Percentiles rank a stretch among this genome's conserved stretches.
Evolutionary conservation across 1,140 invertebrate genomes (phyloP).

Genomic region (Cydia amplana): DNA sequence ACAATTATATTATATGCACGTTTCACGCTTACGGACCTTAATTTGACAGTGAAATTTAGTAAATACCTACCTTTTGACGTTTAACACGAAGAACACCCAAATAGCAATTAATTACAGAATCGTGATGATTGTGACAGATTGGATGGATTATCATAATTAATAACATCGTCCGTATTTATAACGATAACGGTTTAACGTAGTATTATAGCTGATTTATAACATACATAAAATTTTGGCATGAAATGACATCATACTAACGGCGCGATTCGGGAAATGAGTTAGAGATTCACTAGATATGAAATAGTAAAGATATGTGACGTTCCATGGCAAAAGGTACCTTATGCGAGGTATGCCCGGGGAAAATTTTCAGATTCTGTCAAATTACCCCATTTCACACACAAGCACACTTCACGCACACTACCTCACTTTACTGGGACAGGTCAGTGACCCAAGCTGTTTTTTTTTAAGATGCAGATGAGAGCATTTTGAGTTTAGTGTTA

Average conservation of each 20-base stretch:
- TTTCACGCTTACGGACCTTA: not conserved
- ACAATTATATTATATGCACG: not conserved
- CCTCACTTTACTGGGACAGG: too few relatives aligned
- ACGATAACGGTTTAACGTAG: slow-evolving; percentile 20
- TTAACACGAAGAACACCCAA: slow-evolving; percentile 20
- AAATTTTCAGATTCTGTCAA: too few relatives aligned
- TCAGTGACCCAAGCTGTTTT: too few relatives aligned
- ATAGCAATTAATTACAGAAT: slow-evolving; percentile 22
- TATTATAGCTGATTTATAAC: slow-evolving; percentile 17
- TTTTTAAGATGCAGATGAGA: too few relatives aligned
- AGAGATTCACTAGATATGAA: too few relatives aligned
- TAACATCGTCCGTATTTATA: slow-evolving; percentile 20
- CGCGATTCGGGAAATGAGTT: too few relatives aligned
- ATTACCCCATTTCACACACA: too few relatives aligned
- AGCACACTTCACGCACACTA: too few relatives aligned
- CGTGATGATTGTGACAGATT: slow-evolving; percentile 31
- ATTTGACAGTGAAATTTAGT: slow-evolving; percentile 3
- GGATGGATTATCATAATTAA: slow-evolving; percentile 27
- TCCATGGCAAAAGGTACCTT: too few relatives aligned
- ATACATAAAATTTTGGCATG: slow-evolving; percentile 1
- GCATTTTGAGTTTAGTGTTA: too few relatives aligned
- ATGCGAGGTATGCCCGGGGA: too few relatives aligned
- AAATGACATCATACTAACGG: slow-evolving; percentile 29
- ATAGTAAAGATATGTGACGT: too few relatives aligned
- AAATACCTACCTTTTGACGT: not conserved